phyloP scores from a whole-genome alignment of 1,140 invertebrate species.

The Laupala kohalensis region DNA sequence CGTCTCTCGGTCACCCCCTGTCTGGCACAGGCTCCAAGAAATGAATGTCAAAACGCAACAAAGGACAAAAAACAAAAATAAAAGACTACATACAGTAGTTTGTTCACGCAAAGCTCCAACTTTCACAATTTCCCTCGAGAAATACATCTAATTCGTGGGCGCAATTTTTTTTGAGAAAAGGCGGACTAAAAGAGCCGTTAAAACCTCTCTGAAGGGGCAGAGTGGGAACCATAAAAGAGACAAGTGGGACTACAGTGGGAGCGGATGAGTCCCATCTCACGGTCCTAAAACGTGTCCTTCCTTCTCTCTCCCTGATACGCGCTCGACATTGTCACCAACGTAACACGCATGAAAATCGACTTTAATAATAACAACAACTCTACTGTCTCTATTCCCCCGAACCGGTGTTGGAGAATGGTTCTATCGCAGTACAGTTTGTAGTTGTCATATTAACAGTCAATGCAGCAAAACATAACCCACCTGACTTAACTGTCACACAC shows the following conservation, averaged over 20 bases:
- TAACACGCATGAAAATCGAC: too few relatives aligned
- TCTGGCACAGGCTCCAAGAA: too few relatives aligned
- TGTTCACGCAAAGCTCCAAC: not conserved
- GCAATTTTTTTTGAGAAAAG: not conserved
- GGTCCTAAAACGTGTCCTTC: not conserved
- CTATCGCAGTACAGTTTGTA: too few relatives aligned
- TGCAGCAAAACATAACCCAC: too few relatives aligned
- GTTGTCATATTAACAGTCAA: too few relatives aligned
- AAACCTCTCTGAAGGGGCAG: not conserved
- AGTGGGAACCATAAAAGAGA: not conserved
- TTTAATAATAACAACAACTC: too few relatives aligned
- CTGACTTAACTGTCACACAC: too few relatives aligned
- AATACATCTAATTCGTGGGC: not conserved
- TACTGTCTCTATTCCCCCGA: too few relatives aligned
- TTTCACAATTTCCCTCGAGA: not conserved
- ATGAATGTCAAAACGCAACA: too few relatives aligned
- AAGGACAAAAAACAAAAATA: not conserved
- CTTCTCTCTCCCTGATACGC: not conserved
- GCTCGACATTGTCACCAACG: too few relatives aligned
- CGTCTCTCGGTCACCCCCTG: too few relatives aligned
- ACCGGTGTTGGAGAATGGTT: too few relatives aligned
- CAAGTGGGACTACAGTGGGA: not conserved
- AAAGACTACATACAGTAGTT: not conserved
- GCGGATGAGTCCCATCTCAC: not conserved
- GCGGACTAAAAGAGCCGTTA: not conserved